Evolutionary conservation across 2,113 vertebrate species (phyloP).

Genomic region (Gorsachius goisagi): DNA sequence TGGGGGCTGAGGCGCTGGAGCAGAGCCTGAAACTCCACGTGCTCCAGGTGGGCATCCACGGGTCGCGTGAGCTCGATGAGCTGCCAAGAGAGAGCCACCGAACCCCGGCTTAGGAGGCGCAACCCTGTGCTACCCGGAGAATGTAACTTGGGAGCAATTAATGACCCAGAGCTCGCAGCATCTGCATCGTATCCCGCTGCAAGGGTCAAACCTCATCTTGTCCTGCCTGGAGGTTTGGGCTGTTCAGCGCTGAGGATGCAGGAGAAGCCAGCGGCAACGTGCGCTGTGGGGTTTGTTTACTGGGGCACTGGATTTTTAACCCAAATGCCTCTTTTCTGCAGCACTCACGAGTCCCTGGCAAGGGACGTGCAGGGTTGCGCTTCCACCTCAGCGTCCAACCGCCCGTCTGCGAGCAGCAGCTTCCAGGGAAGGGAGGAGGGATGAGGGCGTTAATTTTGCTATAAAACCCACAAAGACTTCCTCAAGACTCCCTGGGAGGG

Average conservation of each 20-base stretch:
- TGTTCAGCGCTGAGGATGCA: neutral
- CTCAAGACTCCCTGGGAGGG: neutral
- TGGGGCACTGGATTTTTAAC: neutral
- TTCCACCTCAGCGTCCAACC: neutral
- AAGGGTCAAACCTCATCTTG: neutral
- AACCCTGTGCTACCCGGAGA: accelerated
- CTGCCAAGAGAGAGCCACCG: conserved; percentile 63
- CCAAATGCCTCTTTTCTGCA: neutral
- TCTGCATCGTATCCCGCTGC: neutral
- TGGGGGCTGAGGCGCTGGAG: conserved; percentile 79
- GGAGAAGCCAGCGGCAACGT: neutral
- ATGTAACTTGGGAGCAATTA: neutral
- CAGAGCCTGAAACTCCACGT: conserved; percentile 87
- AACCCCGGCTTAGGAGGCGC: neutral
- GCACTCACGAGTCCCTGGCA: neutral
- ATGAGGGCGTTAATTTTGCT: neutral
- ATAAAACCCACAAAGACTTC: neutral
- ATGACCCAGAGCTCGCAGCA: neutral
- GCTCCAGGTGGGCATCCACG: conserved; percentile 90
- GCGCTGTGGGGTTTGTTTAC: neutral
- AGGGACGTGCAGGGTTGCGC: neutral
- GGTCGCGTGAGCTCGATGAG: conserved; percentile 90
- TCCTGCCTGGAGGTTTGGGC: neutral
- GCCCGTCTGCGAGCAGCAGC: neutral
- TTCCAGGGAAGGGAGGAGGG: neutral